Evolutionary conservation across 2,797 vertebrate genomes (phyloP), one percentile per base, ranked within the genome.

Genomic region (Rhinoraja longicauda): DNA sequence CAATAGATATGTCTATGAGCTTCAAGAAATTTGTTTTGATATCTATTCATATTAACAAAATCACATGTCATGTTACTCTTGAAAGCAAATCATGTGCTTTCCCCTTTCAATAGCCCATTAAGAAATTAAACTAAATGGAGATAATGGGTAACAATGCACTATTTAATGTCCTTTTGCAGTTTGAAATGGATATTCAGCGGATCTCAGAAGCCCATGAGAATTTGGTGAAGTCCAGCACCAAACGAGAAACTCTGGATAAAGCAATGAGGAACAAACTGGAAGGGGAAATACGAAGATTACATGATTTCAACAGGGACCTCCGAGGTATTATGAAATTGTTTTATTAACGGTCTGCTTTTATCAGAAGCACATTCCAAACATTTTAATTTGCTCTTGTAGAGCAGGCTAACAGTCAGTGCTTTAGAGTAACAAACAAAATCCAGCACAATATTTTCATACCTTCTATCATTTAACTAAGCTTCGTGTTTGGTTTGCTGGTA

Each of bases 231-330:
- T 97, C 96, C 45, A 97, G 97, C 32, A 96, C 96, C 67, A 98
- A 97, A 95, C 96, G 97, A 39, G 97, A 98, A 93, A 95, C 97
- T 0, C 94, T 98, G 94, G 97, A 98, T 95, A 98, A 97, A 95
- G 97, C 96, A 0, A 97, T 98, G 97, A 96, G 96, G 93, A 97
- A 96, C 95, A 98, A 97, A 94, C 96, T 98, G 0, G 97, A 98
- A 95, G 97, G 97, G 9, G 97, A 98, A 95, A 97, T 98, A 93
- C 95, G 97, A 93, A 96, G 97, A 92, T 96, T 98, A 93, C 97
- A 97, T 0, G 97, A 98, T 94, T 98, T 98, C 95, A 98, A 98
- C 96, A 96, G 97, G 94, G 97, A 98, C 94, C 95, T 98, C 59
- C 96, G 97, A 96, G 97, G 97, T 97, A 95, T 93, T 91, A 17